phyloP scores from a whole-genome alignment of 2,113 vertebrate genomes.

The Speoplatyrhinus poulsoni region DNA sequence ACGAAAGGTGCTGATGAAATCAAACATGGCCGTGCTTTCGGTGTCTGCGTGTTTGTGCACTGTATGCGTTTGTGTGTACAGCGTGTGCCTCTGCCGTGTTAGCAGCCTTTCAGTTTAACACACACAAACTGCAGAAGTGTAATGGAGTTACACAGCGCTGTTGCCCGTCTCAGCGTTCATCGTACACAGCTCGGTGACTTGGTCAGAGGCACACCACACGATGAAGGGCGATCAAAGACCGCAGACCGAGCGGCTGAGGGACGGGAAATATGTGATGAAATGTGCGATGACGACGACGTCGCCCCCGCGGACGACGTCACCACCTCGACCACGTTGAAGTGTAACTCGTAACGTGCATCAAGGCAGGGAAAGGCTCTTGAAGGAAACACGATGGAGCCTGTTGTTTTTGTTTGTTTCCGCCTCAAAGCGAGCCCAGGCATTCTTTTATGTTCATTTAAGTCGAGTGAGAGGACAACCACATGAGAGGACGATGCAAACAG shows the following conservation, averaged over 20 bases:
- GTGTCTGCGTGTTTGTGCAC: constrained; percentile 3
- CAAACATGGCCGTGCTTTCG: too few relatives aligned
- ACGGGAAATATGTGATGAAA: constrained; percentile 68
- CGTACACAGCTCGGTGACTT: constrained; percentile 66
- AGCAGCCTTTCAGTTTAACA: constrained; percentile 39
- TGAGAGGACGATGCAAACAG: constrained; percentile 66
- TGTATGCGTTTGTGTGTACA: neutral
- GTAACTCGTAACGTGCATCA: constrained; percentile 59
- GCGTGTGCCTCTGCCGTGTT: neutral
- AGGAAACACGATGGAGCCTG: constrained; percentile 36
- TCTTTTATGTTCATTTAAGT: constrained; percentile 55
- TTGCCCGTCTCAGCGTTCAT: constrained; percentile 56
- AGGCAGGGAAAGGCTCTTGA: constrained; percentile 7
- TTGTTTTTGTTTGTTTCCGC: constrained; percentile 10
- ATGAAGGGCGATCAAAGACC: constrained; percentile 67
- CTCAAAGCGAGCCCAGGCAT: constrained; percentile 26
- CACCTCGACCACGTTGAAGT: constrained; percentile 58
- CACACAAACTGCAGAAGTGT: constrained; percentile 45
- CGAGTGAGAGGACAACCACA: constrained; percentile 69
- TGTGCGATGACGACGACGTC: constrained; percentile 60
- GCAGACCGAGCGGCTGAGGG: constrained; percentile 69
- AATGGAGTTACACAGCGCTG: constrained; percentile 58
- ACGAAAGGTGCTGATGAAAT: too few relatives aligned
- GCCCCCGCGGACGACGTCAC: constrained; percentile 47
- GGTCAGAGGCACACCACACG: constrained; percentile 68